Base-by-base conservation (phyloP, 2,113 vertebrate genomes). In the Gasterosteus aculeatus region DNA sequence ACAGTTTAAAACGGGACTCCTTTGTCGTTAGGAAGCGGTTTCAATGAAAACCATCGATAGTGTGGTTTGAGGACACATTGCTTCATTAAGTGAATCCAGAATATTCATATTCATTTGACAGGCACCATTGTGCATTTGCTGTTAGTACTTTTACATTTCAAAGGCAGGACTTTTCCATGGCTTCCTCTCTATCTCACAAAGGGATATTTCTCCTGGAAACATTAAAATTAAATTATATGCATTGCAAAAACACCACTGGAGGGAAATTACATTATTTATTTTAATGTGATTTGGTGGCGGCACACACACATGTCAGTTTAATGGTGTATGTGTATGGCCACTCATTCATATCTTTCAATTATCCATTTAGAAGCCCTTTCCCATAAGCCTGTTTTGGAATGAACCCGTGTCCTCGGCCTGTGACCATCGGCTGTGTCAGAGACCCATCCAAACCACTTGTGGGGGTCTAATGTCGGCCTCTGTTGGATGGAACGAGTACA, bases 391-490 rank as follows among this genome's bases (percentile, higher is more conserved):
- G 3, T 79, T 87, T 66, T 85, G 69, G 81, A 83, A 60, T 10
- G 2, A 33, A 46, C 67, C 56, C 64, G 1, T 72, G 78, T 82
- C 47, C 67, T 81, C 63, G 39, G 72, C 71, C 54, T 69, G 49
- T 58, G 72, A 75, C 69, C 84, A 64, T 60, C 35, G 35, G 66
- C 31, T 78, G 77, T 46, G 72, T 85, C 59, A 72, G 56, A 83
- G 61, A 75, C 51, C 47, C 53, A 73, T 74, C 78, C 74, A 85
- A 81, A 72, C 44, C 62, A 67, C 79, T 81, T 33, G 29, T 31
- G 60, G 85, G 75, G 85, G 63, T 72, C 77, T 83, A 73, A 87
- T 80, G 84, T 61, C 74, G 58, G 61, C 10, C 72, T 83, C 82
- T 59, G 39, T 66, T 71, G 64, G 61, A 68, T 77, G 85, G 76